phyloP scores from a whole-genome alignment of 2,113 vertebrate genomes.

The Vireo altiloquus region DNA sequence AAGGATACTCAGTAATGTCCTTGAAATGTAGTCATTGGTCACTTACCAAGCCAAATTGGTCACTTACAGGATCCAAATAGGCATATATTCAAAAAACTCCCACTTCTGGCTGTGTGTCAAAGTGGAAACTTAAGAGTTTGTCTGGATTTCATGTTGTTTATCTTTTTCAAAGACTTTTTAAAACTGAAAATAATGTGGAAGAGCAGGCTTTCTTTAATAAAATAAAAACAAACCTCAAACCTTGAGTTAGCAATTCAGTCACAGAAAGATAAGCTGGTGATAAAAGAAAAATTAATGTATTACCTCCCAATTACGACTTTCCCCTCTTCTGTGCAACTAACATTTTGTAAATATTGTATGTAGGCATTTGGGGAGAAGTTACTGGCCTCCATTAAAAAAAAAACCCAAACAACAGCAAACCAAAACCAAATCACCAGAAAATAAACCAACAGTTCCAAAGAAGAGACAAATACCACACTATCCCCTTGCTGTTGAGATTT shows the following conservation, averaged over 20 bases:
- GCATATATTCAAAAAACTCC: not conserved
- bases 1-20: not conserved
- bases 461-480: not conserved
- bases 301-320: not conserved
- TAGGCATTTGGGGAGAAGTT: not conserved
- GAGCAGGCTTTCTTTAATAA: not conserved
- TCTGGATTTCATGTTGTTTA: not conserved
- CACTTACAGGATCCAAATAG: not conserved
- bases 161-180: not conserved
- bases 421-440: not conserved
- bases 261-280: not conserved
- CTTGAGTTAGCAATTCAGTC: not conserved
- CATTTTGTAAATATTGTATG: not conserved
- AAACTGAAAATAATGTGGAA: not conserved
- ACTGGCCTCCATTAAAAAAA: not conserved
- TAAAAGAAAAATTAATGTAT: not conserved
- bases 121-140: not conserved
- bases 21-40: not conserved
- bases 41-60: not conserved
- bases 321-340: not conserved
- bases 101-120: not conserved
- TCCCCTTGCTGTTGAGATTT: not conserved
- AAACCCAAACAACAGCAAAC: not conserved
- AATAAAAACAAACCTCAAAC: not conserved
- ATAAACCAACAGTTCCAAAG: not conserved